Base-by-base conservation (phyloP, 2,113 vertebrate genomes). In the Gavia stellata region DNA sequence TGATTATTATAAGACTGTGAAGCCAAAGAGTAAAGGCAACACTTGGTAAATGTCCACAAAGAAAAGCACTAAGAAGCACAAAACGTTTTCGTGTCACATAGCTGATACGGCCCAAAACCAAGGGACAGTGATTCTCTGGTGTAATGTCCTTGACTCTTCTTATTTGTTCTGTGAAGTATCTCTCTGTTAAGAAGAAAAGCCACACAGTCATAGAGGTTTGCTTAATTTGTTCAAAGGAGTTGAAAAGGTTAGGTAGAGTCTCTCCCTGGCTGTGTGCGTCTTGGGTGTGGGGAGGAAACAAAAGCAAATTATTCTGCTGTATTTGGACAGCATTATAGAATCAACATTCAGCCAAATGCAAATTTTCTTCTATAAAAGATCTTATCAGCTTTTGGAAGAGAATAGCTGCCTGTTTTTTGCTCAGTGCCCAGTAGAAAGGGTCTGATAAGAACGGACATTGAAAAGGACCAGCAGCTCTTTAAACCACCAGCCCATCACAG, bases 81-180 rank as follows among this genome's bases (percentile, higher is more conserved):
- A 36, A 81, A 61, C 0, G 0, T 34, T 71, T 92, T 73, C 0
- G 0, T 77, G 58, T 74, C 26, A 7, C 1, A 3, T 17, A 56
- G 40, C 6, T 86, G 55, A 59, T 81, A 52, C 0, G 25, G n/a
- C 52, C 49, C 36, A 71, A 91, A 31, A 4, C 44, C 42, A 70
- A 77, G 55, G 47, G 29, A 80, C 16, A 17, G 23, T 14, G 49
- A 55, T 12, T 50, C 16, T 34, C 33, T 56, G 52, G 9, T 45
- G 6, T 19, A 11, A 55, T 15, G 36, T 7, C 47, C 61, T 90
- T 85, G 58, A 17, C 20, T 44, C 28, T 65, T 94, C 47, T 91
- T 50, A 21, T 8, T 53, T 84, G 52, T 53, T 67, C 55, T 44
- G 15, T 56, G 55, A 88, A 80, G 23, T 16, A 18, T 8, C 40